These are phyloP conservation scores for Camponotus pennsylvanicus DNA, from an alignment of 1,140 invertebrate species.

Conservation along the genomic window DNA sequence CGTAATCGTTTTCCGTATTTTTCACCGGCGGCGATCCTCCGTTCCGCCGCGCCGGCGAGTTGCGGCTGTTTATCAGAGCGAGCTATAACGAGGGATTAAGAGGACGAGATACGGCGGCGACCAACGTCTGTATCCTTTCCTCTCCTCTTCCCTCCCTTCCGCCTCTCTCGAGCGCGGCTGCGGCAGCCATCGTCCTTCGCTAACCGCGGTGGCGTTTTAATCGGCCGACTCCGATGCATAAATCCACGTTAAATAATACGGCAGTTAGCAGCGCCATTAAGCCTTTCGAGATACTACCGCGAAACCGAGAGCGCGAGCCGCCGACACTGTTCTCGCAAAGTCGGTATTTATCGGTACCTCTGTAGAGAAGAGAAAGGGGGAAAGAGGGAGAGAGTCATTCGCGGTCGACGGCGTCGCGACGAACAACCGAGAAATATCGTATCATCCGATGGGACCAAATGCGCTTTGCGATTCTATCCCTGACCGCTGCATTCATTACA, in stretches of 20 bases:
- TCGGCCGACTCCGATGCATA: constrained; percentile 78
- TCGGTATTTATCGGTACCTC: constrained; percentile 75
- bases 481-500: constrained; percentile 6
- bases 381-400: constrained; percentile 8
- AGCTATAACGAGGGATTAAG: constrained; percentile 74
- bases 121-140: constrained; percentile 56
- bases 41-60: not conserved
- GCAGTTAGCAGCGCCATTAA: constrained; percentile 80
- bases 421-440: constrained; percentile 73
- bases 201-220: constrained; percentile 74
- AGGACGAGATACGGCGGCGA: constrained; percentile 52
- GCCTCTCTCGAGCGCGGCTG: not conserved
- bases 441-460: not conserved
- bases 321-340: constrained; percentile 65
- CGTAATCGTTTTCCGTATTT: constrained; percentile 58
- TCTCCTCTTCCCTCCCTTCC: constrained; percentile 45
- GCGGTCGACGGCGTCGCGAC: constrained; percentile 58
- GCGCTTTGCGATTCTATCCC: not conserved
- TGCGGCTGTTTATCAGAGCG: constrained; percentile 56
- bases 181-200: constrained; percentile 30
- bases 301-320: constrained; percentile 69
- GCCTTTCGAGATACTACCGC: constrained; percentile 78
- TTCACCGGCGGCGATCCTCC: constrained; percentile 38
- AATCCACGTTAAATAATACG: constrained; percentile 81
- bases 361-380: constrained; percentile 4